Percentiles rank a stretch among this genome's conserved stretches.
phyloP scores from a whole-genome alignment of 2,888 invertebrate genomes.

The Ryuthela nishihirai region DNA sequence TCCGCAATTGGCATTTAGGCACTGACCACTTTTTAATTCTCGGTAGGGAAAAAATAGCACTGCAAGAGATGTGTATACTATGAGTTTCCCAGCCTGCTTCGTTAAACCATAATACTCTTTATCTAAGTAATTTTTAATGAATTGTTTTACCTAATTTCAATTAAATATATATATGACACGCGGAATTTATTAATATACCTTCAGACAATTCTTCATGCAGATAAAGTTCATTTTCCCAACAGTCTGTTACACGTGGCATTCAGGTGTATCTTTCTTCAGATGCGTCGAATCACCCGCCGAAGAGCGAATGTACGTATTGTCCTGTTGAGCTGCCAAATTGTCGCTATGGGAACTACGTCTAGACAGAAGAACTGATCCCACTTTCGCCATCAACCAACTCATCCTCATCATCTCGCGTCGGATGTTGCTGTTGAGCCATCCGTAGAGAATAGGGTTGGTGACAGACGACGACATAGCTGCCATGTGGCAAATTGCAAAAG shows the following conservation, averaged over 20 bases:
- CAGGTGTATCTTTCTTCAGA: constrained; percentile 14
- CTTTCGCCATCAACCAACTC: constrained; percentile 19
- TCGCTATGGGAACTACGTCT: constrained; percentile 19
- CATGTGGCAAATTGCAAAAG: constrained; percentile 57
- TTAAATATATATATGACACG: no score
- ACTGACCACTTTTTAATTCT: no score
- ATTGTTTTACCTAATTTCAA: no score
- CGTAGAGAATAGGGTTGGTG: constrained; percentile 60
- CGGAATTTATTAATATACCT: no score
- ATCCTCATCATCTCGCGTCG: constrained; percentile 52
- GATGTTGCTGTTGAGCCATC: constrained; percentile 61
- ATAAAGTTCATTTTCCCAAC: no score
- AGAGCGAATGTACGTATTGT: constrained; percentile 11
- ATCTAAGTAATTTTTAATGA: no score
- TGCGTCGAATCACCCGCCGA: constrained; percentile 19
- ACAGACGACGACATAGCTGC: constrained; percentile 59
- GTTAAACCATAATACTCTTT: no score
- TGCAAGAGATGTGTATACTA: no score
- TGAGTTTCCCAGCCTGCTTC: no score
- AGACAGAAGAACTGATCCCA: constrained; percentile 14
- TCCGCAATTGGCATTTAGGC: no score
- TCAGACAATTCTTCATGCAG: no score
- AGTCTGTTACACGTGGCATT: constrained; percentile 14
- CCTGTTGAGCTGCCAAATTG: constrained; percentile 15
- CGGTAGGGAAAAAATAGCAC: no score